Evolutionary conservation across 2,888 invertebrate species (phyloP).

Genomic region (Volucella bombylans): DNA sequence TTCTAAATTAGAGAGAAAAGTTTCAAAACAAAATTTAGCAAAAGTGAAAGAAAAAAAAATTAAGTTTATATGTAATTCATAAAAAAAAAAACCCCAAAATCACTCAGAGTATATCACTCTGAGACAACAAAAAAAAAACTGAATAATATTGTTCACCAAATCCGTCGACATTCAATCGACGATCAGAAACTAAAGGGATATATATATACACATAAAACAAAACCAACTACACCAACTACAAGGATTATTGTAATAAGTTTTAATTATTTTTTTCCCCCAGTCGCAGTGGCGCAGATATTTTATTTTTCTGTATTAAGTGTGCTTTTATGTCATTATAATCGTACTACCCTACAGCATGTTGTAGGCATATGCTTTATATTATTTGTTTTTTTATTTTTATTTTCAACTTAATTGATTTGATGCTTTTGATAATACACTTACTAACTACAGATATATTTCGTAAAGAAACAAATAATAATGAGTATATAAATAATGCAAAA

Average conservation of each 20-base stretch:
- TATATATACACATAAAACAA: background rate
- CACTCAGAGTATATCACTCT: conserved; percentile 31
- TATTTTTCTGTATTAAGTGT: conserved; percentile 47
- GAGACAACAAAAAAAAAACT: conserved; percentile 11
- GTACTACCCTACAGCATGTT: conserved; percentile 26
- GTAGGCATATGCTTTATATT: conserved; percentile 14
- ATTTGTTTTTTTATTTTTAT: conserved; percentile 7
- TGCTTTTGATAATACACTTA: conserved; percentile 38
- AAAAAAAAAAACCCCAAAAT: conserved; percentile 13
- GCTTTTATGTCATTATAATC: conserved; percentile 47
- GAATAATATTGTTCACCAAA: conserved; percentile 7
- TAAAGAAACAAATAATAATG: conserved; percentile 5
- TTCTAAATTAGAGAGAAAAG: conserved; percentile 68
- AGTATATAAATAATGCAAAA: conserved; percentile 10
- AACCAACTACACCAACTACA: conserved; percentile 19
- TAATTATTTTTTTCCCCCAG: conserved; percentile 28
- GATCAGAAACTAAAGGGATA: too few species aligned
- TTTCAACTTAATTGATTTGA: conserved; percentile 6
- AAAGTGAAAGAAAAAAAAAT: background rate
- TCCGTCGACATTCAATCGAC: conserved; percentile 15
- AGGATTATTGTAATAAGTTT: conserved; percentile 55
- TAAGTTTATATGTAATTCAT: conserved; percentile 33
- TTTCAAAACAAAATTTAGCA: conserved; percentile 30
- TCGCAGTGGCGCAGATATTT: conserved; percentile 26
- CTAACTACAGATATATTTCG: conserved; percentile 27